Evolutionary conservation across 2,888 invertebrate genomes (phyloP), one percentile per base, ranked within the genome.

Genomic region (Apodemia hepburni): DNA sequence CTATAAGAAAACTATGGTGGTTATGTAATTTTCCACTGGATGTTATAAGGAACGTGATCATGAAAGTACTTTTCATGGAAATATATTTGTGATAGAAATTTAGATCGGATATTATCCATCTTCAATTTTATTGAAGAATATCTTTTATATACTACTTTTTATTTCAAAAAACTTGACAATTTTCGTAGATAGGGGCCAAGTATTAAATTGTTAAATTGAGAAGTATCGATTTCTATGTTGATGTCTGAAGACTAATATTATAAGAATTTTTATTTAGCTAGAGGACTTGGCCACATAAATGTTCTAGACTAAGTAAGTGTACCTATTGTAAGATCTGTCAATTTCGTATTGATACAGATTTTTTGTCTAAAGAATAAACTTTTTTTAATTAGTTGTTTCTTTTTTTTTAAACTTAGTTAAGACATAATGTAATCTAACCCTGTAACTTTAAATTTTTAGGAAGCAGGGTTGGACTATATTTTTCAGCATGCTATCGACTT

Each of bases 351-450:
- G 42, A 27, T 22, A 27, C 27, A 54, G 27, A 54, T 54, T 22
- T 22, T 54, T 54, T 12, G 11, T 22, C 27, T 27, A 27, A 54
- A 49, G n/a, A 29, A 60, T 47, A 49, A 22, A 22, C 17, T n/a
- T 60, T 60, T 29, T 29, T 60, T 29, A n/a, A 49, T 3, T 22
- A 11, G 9, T 12, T 51, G 2, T 60, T 60, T 60, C 49, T 17
- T 60, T 60, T 49, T 11, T 49, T 4, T 15, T 38, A 59, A 27
- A 15, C 3, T 60, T 35, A n/a, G 45, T 45, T 22, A 38, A 11
- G 12, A 38, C 3, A 38, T 38, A 38, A 11, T 38, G 3, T 38
- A 2, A 38, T 38, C 2, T 22, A 22, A 22, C 2, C 22, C 22
- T 22, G n/a, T n/a, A n/a, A n/a, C n/a, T n/a, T n/a, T n/a, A n/a